Percentiles rank a stretch among this genome's conserved stretches.
phyloP scores from a whole-genome alignment of 2,888 invertebrate genomes.

The Cataglyphis rosenhaueri region DNA sequence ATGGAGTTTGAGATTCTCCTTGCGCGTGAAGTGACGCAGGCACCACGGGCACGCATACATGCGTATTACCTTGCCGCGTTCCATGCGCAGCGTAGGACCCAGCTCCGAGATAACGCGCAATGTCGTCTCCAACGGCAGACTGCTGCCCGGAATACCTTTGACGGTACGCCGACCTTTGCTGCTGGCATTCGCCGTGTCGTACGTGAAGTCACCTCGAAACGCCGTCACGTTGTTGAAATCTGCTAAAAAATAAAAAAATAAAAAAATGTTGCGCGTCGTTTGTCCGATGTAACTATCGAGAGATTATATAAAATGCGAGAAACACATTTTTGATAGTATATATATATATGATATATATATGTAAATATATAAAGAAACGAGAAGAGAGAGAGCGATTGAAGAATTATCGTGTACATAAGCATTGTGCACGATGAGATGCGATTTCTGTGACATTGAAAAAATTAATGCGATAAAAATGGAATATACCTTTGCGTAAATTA shows the following conservation, averaged over 20 bases:
- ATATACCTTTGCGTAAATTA: neutral
- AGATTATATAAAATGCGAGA: neutral
- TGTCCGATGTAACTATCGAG: neutral
- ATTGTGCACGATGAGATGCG: neutral
- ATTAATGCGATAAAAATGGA: neutral
- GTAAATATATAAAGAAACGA: neutral
- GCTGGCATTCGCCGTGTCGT: slow-evolving; percentile 62
- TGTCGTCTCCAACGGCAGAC: slow-evolving; percentile 82
- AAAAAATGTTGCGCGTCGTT: neutral
- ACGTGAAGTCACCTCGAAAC: slow-evolving; percentile 64
- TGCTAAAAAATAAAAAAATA: slow-evolving; percentile 26
- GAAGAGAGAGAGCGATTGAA: neutral
- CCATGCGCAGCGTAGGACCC: slow-evolving; percentile 83
- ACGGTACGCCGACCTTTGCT: slow-evolving; percentile 80
- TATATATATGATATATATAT: neutral
- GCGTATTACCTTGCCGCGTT: slow-evolving; percentile 83
- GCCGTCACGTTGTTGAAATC: slow-evolving; percentile 59
- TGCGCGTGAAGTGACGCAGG: slow-evolving; percentile 83
- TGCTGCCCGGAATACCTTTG: slow-evolving; percentile 81
- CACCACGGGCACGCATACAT: slow-evolving; percentile 85
- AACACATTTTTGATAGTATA: neutral
- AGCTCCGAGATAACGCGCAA: slow-evolving; percentile 83
- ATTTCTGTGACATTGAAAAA: neutral
- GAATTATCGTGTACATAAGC: neutral
- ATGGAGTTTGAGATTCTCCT: slow-evolving; percentile 89